Evolutionary conservation across 2,113 vertebrate species (phyloP), one percentile per base, ranked within the genome.

Genomic region (Catagonus wagneri): DNA sequence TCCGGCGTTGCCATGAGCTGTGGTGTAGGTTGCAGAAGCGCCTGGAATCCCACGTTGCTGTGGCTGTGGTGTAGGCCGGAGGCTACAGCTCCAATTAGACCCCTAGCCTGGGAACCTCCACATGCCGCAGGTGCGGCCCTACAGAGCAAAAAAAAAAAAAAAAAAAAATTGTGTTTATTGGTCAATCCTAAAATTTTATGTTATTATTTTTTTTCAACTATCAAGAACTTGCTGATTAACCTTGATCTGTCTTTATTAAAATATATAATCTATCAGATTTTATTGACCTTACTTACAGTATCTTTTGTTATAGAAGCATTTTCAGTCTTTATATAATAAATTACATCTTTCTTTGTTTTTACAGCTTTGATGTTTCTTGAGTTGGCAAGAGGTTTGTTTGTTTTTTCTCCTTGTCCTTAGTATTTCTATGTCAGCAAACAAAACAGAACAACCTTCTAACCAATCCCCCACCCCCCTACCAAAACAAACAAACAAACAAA

Each of bases 401-500:
- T 44, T 4, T 44, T 58, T 69, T 69, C 20, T n/a, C 27, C 12
- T 63, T 44, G 50, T 80, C 19, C 52, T 58, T 58, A 54, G 39
- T 61, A 63, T 66, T 66, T 66, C 20, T n/a, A 68, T 32, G 63
- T 69, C 6, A 16, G 50, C 25, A 90, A 65, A 54, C 32, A 36
- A 90, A 90, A 56, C 13, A 44, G 52, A 79, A 36, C 12, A 68
- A 56, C 9, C 7, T 36, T 60, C 34, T 81, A n/a, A n/a, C 16
- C 58, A 10, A 4, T 25, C 20, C 13, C 7, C 8, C 14, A 23
- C 1, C 9, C 23, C 20, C 13, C 8, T 8, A 23, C 2, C 65
- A 29, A 58, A 39, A n/a, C n/a, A n/a, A n/a, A n/a, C n/a, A n/a
- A n/a, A n/a, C n/a, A n/a, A n/a, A n/a, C n/a, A n/a, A 72, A 36